Percentiles rank a stretch among this genome's conserved stretches.
These are phyloP conservation scores for Cnemophilus loriae DNA, from an alignment of 2,113 vertebrate genomes.

Conservation along the genomic window DNA sequence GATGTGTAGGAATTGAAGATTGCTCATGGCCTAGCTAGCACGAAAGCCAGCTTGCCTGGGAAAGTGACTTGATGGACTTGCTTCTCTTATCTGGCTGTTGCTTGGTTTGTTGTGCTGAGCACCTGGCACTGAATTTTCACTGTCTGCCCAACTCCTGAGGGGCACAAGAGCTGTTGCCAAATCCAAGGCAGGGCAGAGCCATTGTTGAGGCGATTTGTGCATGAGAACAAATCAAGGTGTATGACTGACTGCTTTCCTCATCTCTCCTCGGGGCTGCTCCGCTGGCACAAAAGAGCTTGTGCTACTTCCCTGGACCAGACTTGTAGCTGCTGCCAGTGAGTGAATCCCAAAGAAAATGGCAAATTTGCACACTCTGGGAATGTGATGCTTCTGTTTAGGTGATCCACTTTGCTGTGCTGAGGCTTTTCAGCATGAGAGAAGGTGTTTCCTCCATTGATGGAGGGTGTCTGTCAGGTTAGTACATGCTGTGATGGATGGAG, in stretches of 20 bases:
- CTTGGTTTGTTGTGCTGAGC: not conserved
- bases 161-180: not conserved
- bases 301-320: not conserved
- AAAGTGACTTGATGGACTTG: not conserved
- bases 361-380: accelerated
- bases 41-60: not conserved
- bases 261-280: accelerated
- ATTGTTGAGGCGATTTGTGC: accelerated
- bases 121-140: not conserved
- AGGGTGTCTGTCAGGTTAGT: not conserved
- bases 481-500: not conserved
- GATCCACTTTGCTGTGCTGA: not conserved
- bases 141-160: accelerated
- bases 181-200: not conserved
- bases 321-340: not conserved
- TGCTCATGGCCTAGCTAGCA: conserved; percentile 21
- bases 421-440: not conserved
- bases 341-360: not conserved
- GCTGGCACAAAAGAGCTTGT: not conserved
- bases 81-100: not conserved
- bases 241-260: not conserved
- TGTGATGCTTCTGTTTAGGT: not conserved
- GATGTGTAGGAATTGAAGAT: not conserved
- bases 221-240: not conserved
- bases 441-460: not conserved